Evolutionary conservation across 2,888 invertebrate species (phyloP), one percentile per base, ranked within the genome.

Genomic region (Plusia festucae): DNA sequence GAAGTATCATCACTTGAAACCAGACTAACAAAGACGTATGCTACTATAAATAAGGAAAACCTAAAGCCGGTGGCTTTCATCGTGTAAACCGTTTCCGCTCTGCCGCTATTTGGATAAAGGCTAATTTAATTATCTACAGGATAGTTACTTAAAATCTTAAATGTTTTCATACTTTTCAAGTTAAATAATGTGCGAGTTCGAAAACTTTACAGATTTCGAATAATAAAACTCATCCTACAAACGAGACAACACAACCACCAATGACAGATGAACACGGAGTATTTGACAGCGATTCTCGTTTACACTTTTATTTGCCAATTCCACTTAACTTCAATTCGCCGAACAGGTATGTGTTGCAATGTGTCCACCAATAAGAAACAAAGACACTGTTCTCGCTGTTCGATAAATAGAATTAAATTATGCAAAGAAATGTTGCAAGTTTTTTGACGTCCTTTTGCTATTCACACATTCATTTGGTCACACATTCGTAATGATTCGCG

Each of bases 261-360:
- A 93, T 93, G 92, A 93, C 91, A 92, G 90, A 65, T 82, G 77
- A 88, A 90, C 93, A 93, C 93, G 93, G 89, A 79, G 71, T 70
- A 66, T 71, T 81, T 76, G 70, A 73, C 70, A 70, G 70, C 46
- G 24, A 15, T 66, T 70, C 46, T 27, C 59, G 30, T 18, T 51
- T 40, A 34, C 16, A n/a, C 9, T 15, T 7, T 16, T 8, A 46
- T 1, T 24, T 24, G 22, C 22, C 8, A 11, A 11, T 3, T 0
- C 20, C 16, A 6, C 18, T 46, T 8, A 16, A 11, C 9, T 15
- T 1, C 30, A 49, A 57, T 57, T 57, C 46, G 46, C 13, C 27
- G 6, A 5, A n/a, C 15, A n/a, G 15, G 1, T n/a, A 18, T 3
- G 0, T 7, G 24, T 9, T 27, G 32, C 18, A 20, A 0, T 7